Evolutionary conservation across 2,888 invertebrate genomes (phyloP).

Genomic region (Dynastes maya): DNA sequence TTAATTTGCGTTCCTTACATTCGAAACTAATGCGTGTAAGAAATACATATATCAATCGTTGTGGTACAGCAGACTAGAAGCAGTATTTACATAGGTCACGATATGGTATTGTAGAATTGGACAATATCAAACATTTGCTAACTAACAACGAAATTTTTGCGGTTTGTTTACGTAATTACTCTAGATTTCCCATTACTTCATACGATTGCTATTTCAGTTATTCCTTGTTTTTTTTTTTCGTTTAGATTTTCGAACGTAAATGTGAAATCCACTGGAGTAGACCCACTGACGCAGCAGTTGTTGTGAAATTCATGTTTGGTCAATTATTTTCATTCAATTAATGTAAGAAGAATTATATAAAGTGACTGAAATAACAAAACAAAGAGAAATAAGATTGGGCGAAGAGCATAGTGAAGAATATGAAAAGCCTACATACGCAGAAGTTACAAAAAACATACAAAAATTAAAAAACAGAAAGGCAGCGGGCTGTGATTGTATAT

Average conservation of each 20-base stretch:
- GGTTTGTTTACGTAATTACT: constrained; percentile 13
- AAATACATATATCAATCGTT: background rate
- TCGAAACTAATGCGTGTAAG: constrained; percentile 4
- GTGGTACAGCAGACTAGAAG: background rate
- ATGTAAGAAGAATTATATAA: too few species aligned
- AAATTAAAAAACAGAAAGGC: too few species aligned
- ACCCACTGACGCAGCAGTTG: background rate
- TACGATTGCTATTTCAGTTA: background rate
- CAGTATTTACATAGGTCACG: background rate
- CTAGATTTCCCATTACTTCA: constrained; percentile 18
- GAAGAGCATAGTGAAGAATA: too few species aligned
- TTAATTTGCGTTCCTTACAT: constrained; percentile 15
- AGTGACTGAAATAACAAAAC: too few species aligned
- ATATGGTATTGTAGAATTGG: background rate
- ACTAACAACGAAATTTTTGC: constrained; percentile 10
- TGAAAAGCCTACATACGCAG: too few species aligned
- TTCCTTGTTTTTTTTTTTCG: constrained; percentile 6
- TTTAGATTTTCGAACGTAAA: background rate
- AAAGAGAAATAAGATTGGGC: too few species aligned
- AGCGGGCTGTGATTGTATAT: too few species aligned
- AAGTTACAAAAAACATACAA: too few species aligned
- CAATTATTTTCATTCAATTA: too few species aligned
- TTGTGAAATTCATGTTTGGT: background rate
- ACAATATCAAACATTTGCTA: background rate
- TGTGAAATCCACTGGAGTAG: background rate